Percentiles rank a stretch among this genome's conserved stretches.
These are phyloP conservation scores for Buceros bicornis DNA, from an alignment of 2,797 vertebrate species.

Conservation along the genomic window DNA sequence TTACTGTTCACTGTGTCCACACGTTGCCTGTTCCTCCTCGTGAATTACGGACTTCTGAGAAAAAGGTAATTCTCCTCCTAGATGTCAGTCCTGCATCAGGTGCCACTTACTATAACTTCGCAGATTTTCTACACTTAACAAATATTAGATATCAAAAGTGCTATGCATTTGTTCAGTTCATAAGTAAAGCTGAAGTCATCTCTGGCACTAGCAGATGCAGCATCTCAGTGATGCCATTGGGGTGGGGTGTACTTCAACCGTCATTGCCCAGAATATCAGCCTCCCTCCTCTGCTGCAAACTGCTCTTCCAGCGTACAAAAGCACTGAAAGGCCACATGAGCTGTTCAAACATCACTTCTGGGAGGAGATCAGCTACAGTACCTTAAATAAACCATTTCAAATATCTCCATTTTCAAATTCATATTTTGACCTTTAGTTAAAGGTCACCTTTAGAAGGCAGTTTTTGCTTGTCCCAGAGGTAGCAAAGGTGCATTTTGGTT, in stretches of 20 bases:
- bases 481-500: not conserved
- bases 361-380: not conserved
- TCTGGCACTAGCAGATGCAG: not conserved
- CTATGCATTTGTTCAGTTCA: not conserved
- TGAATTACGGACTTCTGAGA: not conserved
- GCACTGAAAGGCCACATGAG: not conserved
- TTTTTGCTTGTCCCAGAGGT: not conserved
- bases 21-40: not conserved
- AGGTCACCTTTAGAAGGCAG: not conserved
- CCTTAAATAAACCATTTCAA: not conserved
- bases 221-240: not conserved
- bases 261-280: not conserved
- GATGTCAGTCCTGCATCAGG: not conserved
- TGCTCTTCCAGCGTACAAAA: not conserved
- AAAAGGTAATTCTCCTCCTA: not conserved
- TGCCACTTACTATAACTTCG: not conserved
- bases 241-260: not conserved
- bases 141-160: not conserved
- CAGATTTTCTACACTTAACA: not conserved
- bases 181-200: not conserved
- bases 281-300: not conserved
- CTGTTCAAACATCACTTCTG: not conserved
- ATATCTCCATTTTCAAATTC: not conserved
- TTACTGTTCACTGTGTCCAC: not conserved
- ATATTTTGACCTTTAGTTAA: slow-evolving; percentile 12